phyloP scores from a whole-genome alignment of 2,797 vertebrate genomes.

The Xenops minutus region DNA sequence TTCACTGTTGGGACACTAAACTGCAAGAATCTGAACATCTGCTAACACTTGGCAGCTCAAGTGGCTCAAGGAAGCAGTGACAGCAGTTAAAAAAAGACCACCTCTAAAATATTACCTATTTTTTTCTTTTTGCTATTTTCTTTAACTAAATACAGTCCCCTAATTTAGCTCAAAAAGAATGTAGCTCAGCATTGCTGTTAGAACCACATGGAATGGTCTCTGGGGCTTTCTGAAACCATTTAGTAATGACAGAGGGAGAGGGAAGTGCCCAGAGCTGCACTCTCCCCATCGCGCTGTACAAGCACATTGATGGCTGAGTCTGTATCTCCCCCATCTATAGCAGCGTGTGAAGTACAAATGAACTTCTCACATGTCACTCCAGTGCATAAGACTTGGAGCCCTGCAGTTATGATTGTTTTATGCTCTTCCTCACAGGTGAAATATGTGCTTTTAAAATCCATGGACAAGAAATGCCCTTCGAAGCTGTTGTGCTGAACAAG shows the following conservation, averaged over 20 bases:
- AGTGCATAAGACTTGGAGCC: neutral
- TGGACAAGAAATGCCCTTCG: conserved; percentile 88
- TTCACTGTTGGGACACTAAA: neutral
- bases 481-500: conserved; percentile 93
- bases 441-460: conserved; percentile 97
- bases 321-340: neutral
- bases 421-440: conserved; percentile 80
- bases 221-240: neutral
- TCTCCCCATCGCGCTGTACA: rapidly evolving
- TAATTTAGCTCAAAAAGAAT: neutral
- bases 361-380: neutral
- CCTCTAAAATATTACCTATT: neutral
- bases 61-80: neutral
- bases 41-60: neutral
- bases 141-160: neutral
- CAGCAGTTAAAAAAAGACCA: neutral
- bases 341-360: neutral
- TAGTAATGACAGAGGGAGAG: neutral
- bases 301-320: neutral
- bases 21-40: neutral
- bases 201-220: neutral
- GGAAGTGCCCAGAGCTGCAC: neutral
- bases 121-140: neutral
- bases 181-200: rapidly evolving
- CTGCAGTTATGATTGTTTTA: neutral